phyloP scores from a whole-genome alignment of 2,797 vertebrate genomes.

The Cetoscarus ocellatus region DNA sequence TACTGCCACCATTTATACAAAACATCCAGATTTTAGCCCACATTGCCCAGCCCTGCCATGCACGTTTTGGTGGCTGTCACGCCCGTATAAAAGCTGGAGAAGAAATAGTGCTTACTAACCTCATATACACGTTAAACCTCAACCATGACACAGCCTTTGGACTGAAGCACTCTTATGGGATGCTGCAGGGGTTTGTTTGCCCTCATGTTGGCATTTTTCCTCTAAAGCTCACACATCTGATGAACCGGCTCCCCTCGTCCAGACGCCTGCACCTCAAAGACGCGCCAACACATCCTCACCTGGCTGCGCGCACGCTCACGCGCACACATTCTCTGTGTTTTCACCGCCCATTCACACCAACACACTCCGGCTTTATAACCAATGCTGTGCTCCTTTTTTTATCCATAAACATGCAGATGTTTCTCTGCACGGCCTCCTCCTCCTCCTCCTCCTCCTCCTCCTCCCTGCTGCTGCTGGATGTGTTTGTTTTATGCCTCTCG shows the following conservation, averaged over 20 bases:
- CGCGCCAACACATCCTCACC: constrained; percentile 73
- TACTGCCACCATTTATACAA: too few relatives aligned
- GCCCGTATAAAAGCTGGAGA: constrained; percentile 42
- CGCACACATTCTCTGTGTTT: constrained; percentile 20
- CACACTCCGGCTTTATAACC: constrained; percentile 11
- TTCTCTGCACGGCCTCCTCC: constrained; percentile 34
- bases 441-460: constrained; percentile 19
- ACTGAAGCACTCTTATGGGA: constrained; percentile 1
- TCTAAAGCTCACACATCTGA: constrained; percentile 12
- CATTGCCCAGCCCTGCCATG: neutral
- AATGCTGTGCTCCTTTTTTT: constrained; percentile 5
- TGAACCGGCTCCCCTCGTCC: constrained; percentile 40
- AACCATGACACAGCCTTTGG: constrained; percentile 3
- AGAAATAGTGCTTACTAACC: constrained; percentile 27
- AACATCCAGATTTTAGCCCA: too few relatives aligned
- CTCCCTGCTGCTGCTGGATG: neutral
- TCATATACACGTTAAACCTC: constrained; percentile 38
- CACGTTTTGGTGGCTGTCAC: constrained; percentile 68
- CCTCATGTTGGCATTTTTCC: constrained; percentile 10
- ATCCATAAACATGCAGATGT: constrained; percentile 66
- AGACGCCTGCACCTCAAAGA: constrained; percentile 67
- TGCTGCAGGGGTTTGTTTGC: constrained; percentile 43
- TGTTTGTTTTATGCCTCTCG: constrained; percentile 35
- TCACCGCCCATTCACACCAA: constrained; percentile 44
- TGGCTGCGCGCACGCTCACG: constrained; percentile 55